Evolutionary conservation across 2,888 invertebrate genomes (phyloP).

Genomic region (Gastrophysa polygoni): DNA sequence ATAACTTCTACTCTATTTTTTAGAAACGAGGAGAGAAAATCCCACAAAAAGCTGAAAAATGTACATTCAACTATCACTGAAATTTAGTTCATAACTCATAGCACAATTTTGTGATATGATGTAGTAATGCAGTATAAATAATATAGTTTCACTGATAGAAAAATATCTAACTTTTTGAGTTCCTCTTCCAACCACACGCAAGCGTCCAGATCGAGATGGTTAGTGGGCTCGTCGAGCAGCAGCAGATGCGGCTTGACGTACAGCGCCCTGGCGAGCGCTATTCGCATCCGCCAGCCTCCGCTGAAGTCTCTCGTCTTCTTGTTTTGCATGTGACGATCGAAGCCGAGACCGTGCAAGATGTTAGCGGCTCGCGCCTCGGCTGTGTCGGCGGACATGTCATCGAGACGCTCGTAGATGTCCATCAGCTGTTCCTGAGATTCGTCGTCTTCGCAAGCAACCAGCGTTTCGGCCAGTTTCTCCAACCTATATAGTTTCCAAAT

Average conservation of each 20-base stretch:
- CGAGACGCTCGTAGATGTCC: constrained; percentile 97
- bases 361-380: constrained; percentile 94
- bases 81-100: no score
- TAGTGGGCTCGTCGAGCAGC: constrained; percentile 95
- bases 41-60: no score
- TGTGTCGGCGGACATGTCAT: constrained; percentile 94
- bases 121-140: no score
- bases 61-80: no score
- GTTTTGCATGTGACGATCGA: constrained; percentile 83
- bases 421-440: constrained; percentile 88
- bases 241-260: constrained; percentile 97
- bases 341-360: constrained; percentile 96
- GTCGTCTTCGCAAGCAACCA: constrained; percentile 86
- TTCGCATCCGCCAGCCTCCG: constrained; percentile 98
- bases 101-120: no score
- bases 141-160: neutral
- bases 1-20: no score
- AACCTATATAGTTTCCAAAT: neutral
- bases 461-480: constrained; percentile 76
- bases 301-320: constrained; percentile 88
- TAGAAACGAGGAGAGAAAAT: no score
- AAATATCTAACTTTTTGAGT: constrained; percentile 74
- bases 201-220: constrained; percentile 96
- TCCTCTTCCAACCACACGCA: constrained; percentile 99
- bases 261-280: constrained; percentile 93